Evolutionary conservation across 1,140 invertebrate genomes (phyloP), one percentile per base, ranked within the genome.

Genomic region (Drosophila kepulauana): DNA sequence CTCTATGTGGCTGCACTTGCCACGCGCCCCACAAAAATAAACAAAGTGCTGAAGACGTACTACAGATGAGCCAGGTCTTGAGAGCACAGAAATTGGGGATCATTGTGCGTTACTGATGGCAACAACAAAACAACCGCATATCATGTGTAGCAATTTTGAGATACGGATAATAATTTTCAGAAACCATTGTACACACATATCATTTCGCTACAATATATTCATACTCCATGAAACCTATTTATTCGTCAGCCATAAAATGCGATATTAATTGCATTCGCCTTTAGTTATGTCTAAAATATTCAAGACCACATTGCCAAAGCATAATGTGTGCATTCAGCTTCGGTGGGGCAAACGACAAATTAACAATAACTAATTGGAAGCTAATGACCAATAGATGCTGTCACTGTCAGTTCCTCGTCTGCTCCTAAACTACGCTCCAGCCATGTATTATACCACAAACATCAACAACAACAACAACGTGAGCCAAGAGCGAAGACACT

Each of bases 351-450:
- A 74, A 84, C 56, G 77, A 78, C 84, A 87, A 80, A 88, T 88
- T 88, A 88, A 87, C 84, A 87, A 88, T 80, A 88, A 82, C 80
- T 87, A 87, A 88, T 87, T 87, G 76, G 70, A 67, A 61, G 48
- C 65, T 88, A 87, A 87, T 88, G 84, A 67, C 69, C 77, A 76
- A 72, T 77, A 76, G 65, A 69, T 65, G 74, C 69, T 68, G 69
- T 68, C 56, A 75, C 30, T 33, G 58, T 35, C 54, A 57, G 57
- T 43, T 56, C 46, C 46, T 56, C 46, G 49, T 48, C 61, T 71
- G 35, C 65, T 6, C 6, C 65, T 72, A 49, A 75, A 66, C 54
- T 62, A 75, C 38, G 15, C 61, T 66, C 41, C 30, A 16, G 20
- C 46, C 43, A 30, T 64, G n/a, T 30, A 49, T 56, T 35, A 56